Percentiles rank a stretch among this genome's conserved stretches.
These are phyloP conservation scores for Carduelis carduelis DNA, from an alignment of 2,797 vertebrate genomes.

Conservation along the genomic window DNA sequence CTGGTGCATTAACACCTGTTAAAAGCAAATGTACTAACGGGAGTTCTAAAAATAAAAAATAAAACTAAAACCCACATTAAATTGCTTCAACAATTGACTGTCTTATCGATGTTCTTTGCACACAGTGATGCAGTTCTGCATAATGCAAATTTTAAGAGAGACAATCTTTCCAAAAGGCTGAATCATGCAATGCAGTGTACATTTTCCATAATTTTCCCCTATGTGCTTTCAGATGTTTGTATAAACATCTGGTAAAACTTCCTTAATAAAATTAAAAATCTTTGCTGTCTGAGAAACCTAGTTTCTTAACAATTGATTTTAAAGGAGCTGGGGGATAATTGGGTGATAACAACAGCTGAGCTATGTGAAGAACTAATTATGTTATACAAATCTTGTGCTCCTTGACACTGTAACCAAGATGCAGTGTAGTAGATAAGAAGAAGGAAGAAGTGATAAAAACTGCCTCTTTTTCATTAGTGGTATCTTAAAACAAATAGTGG, in stretches of 20 bases:
- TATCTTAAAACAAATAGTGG: neutral
- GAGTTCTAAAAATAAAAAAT: neutral
- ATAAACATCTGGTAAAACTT: neutral
- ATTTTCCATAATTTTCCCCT: neutral
- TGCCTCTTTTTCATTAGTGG: neutral
- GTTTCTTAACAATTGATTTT: neutral
- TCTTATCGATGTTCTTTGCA: neutral
- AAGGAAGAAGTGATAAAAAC: neutral
- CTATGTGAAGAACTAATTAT: neutral
- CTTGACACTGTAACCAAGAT: neutral
- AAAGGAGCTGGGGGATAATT: neutral
- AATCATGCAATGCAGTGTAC: neutral
- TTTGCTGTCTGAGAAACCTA: neutral
- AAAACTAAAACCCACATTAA: neutral
- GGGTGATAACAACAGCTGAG: neutral
- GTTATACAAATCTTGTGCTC: neutral
- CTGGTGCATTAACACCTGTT: neutral
- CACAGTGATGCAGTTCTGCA: neutral
- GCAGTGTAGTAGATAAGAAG: neutral
- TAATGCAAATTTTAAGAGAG: neutral
- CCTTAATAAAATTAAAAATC: neutral
- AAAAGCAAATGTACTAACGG: neutral
- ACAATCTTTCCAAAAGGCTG: neutral
- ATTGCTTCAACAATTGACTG: neutral
- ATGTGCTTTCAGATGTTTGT: too few species aligned